Evolutionary conservation across 2,888 invertebrate genomes (phyloP).

Genomic region (Ectobius pallidus): DNA sequence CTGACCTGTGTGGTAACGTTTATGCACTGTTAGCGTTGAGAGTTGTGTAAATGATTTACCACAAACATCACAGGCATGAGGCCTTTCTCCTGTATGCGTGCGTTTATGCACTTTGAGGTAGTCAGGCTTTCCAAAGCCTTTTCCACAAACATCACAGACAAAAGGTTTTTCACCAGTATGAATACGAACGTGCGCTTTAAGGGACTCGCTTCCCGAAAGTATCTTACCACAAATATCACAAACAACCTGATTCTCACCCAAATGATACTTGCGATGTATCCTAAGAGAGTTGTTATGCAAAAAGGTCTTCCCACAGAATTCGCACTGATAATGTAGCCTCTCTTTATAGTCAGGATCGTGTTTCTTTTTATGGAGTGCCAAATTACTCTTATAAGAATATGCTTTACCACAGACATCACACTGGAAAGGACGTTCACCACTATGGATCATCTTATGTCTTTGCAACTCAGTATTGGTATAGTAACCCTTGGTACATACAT

Average conservation of each 20-base stretch:
- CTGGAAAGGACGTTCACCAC: slow-evolving; percentile 45
- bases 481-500: slow-evolving; percentile 59
- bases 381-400: slow-evolving; percentile 51
- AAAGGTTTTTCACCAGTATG: slow-evolving; percentile 41
- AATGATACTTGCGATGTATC: slow-evolving; percentile 50
- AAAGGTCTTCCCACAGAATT: slow-evolving; percentile 48
- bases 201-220: slow-evolving; percentile 36
- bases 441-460: slow-evolving; percentile 51
- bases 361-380: slow-evolving; percentile 48
- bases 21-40: slow-evolving; percentile 55
- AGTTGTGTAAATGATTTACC: slow-evolving; percentile 53
- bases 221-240: slow-evolving; percentile 55
- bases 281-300: slow-evolving; percentile 45
- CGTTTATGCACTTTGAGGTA: slow-evolving; percentile 49
- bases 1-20: slow-evolving; percentile 49
- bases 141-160: slow-evolving; percentile 49
- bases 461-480: slow-evolving; percentile 57
- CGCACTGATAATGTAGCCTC: slow-evolving; percentile 46
- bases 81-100: slow-evolving; percentile 48
- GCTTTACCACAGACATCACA: slow-evolving; percentile 50
- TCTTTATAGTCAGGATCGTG: slow-evolving; percentile 46
- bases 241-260: slow-evolving; percentile 54
- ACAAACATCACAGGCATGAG: slow-evolving; percentile 51
- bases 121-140: slow-evolving; percentile 48
- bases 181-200: slow-evolving; percentile 36